Evolutionary conservation across 2,797 vertebrate genomes (phyloP).

Genomic region (Liparis tanakae): DNA sequence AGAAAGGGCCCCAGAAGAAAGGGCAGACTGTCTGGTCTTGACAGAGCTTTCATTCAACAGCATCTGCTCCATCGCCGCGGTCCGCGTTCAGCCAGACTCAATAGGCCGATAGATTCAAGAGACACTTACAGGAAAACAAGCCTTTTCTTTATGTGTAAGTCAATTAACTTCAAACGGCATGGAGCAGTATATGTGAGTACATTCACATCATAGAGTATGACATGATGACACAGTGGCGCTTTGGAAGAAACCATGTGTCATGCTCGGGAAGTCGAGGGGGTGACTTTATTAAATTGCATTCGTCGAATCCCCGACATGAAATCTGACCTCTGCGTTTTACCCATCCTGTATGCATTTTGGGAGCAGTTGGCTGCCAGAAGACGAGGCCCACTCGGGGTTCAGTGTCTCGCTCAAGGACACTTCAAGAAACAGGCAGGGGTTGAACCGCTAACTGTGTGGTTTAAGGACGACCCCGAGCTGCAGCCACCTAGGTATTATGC

Average conservation of each 20-base stretch:
- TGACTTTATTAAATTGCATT: not conserved
- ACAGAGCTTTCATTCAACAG: constrained; percentile 71
- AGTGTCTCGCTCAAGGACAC: too few species aligned
- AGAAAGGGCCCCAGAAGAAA: constrained; percentile 64
- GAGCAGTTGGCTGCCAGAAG: not conserved
- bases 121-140: constrained; percentile 63
- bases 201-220: constrained; percentile 34
- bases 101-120: constrained; percentile 52
- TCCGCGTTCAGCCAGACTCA: constrained; percentile 48
- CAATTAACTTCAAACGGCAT: constrained; percentile 57
- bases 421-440: too few species aligned
- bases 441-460: too few species aligned
- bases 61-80: constrained; percentile 69
- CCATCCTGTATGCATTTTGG: not conserved
- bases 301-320: not conserved
- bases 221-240: constrained; percentile 31
- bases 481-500: not conserved
- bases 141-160: constrained; percentile 60
- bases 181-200: constrained; percentile 45
- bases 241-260: constrained; percentile 29
- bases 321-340: not conserved
- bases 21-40: constrained; percentile 64
- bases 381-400: too few species aligned
- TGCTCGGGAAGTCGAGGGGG: not conserved
- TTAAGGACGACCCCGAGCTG: not conserved